phyloP scores from a whole-genome alignment of 1,140 invertebrate species.

The Trinorchestia longiramus region DNA sequence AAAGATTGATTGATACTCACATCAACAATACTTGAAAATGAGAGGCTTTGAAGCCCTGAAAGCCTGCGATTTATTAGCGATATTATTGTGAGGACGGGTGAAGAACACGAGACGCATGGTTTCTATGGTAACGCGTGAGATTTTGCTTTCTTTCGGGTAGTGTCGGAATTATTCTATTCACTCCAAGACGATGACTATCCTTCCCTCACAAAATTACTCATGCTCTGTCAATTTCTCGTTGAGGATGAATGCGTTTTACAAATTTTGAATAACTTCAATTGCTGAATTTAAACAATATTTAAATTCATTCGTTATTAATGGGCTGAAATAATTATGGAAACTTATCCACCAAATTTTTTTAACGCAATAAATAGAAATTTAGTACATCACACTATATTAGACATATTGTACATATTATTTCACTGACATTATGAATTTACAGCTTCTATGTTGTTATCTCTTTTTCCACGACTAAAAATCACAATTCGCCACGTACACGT shows the following conservation, averaged over 20 bases:
- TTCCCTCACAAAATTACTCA: neutral
- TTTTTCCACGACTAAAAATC: too few species aligned
- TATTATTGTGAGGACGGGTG: neutral
- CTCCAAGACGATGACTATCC: neutral
- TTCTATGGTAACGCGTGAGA: neutral
- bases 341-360: too few species aligned
- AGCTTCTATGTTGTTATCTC: too few species aligned
- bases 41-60: neutral
- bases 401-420: too few species aligned
- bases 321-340: too few species aligned
- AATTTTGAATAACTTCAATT: neutral
- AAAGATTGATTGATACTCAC: neutral
- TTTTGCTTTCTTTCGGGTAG: neutral
- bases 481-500: too few species aligned
- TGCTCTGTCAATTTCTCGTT: neutral
- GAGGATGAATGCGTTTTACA: neutral
- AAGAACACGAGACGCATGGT: neutral
- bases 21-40: slow-evolving; percentile 26
- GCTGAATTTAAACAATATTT: too few species aligned
- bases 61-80: slow-evolving; percentile 4
- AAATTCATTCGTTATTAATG: too few species aligned
- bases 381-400: too few species aligned
- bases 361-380: too few species aligned
- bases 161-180: neutral
- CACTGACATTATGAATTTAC: too few species aligned